These are phyloP conservation scores for Drosophila rhopaloa DNA, from an alignment of 1,140 invertebrate species.

Conservation along the genomic window DNA sequence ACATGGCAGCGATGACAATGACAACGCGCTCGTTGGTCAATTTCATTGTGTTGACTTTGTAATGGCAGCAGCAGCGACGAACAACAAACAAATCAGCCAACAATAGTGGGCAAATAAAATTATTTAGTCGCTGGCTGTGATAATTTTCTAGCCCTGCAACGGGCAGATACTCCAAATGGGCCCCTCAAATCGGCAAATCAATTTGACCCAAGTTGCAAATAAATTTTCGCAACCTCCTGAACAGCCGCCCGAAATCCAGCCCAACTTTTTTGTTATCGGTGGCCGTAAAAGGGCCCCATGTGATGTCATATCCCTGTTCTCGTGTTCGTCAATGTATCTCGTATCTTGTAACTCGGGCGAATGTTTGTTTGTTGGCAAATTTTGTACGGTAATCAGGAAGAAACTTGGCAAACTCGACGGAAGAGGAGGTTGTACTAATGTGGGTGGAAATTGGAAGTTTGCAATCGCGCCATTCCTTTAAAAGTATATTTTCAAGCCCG, in stretches of 20 bases:
- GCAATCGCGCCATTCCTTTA: too few relatives aligned
- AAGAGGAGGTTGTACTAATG: not conserved
- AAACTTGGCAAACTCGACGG: not conserved
- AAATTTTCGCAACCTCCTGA: constrained; percentile 28
- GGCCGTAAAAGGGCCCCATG: constrained; percentile 21
- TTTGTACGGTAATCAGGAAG: not conserved
- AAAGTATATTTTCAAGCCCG: too few relatives aligned
- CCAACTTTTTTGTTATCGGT: constrained; percentile 52
- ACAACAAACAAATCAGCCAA: constrained; percentile 40
- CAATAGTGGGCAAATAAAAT: constrained; percentile 44
- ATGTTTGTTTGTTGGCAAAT: not conserved
- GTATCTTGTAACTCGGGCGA: not conserved
- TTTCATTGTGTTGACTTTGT: constrained; percentile 58
- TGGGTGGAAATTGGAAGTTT: not conserved
- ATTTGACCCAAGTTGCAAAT: constrained; percentile 65
- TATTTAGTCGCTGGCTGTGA: constrained; percentile 34
- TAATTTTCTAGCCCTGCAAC: constrained; percentile 13
- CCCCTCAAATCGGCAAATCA: constrained; percentile 57
- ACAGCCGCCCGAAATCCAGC: not conserved
- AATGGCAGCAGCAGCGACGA: constrained; percentile 25
- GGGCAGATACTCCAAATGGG: constrained; percentile 11
- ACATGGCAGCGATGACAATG: constrained; percentile 20
- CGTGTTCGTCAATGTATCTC: not conserved
- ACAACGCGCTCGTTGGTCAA: constrained; percentile 39
- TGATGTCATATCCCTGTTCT: constrained; percentile 21